Evolutionary conservation across 1,140 invertebrate species (phyloP), one percentile per base, ranked within the genome.

Genomic region (Dendrolimus kikuchii): DNA sequence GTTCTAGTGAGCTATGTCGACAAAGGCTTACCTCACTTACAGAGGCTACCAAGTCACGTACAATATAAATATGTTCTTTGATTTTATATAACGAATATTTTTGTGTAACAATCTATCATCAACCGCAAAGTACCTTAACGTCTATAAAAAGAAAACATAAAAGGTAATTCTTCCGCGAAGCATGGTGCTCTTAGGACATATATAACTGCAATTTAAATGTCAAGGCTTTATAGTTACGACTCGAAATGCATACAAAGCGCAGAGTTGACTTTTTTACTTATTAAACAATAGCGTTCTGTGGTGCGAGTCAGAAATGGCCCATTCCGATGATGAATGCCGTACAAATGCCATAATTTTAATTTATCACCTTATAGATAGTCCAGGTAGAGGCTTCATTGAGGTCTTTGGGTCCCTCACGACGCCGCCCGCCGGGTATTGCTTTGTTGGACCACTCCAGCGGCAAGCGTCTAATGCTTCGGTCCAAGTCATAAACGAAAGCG

Each of bases 381-480:
- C 80, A 86, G 81, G 78, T 83, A 86, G 70, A 62, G 48, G 64
- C 63, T 77, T 77, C 79, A 86, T 82, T 86, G 74, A 83, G 71
- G 48, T 64, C 59, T 65, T 68, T 72, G 71, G 38, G 38, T 61
- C 56, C 53, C 64, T 57, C 62, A 53, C 64, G 57, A 48, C 56
- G 60, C 71, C 79, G 69, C 69, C 67, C 68, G 77, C 67, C 67
- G 77, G 54, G 69, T 44, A 36, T 40, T 45, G 55, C 66, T 65
- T 69, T 73, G 71, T 67, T 62, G 42, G 45, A 53, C 52, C 53
- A 44, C 42, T 57, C 55, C 37, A 58, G 52, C 59, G 64, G 59
- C 60, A 46, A 53, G 59, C 56, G 59, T 51, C 51, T 60, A 52
- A 46, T 40, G n/a, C 8, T n/a, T 44, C 36, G 49, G 38, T 45